Evolutionary conservation across 2,888 invertebrate species (phyloP).

Genomic region (Troides aeacus): DNA sequence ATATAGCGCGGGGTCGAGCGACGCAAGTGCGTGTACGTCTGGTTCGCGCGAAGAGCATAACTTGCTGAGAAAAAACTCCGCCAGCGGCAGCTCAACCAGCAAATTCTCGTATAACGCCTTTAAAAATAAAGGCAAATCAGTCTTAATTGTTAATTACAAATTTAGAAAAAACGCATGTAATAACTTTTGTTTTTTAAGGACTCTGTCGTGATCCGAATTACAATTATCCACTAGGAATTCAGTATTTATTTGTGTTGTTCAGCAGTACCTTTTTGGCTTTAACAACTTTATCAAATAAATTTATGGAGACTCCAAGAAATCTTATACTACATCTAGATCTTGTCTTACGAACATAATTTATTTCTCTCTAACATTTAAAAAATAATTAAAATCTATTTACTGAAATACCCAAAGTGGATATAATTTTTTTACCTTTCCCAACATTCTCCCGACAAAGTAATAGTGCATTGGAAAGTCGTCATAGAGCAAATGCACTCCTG

Average conservation of each 20-base stretch:
- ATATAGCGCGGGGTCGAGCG: conserved; percentile 95
- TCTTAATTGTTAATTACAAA: not conserved
- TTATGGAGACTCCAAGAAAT: too few species aligned
- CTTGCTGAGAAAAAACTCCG: conserved; percentile 92
- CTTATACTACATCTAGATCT: too few species aligned
- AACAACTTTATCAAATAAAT: too few species aligned
- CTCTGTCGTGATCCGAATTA: too few species aligned
- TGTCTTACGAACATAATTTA: too few species aligned
- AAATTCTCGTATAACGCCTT: conserved; percentile 97
- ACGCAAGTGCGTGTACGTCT: conserved; percentile 95
- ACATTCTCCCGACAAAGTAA: conserved; percentile 95
- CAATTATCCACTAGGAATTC: too few species aligned
- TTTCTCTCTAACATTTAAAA: too few species aligned
- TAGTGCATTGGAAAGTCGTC: conserved; percentile 94
- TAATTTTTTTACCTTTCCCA: conserved; percentile 88
- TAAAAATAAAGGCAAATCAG: conserved; percentile 6
- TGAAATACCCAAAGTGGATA: not conserved
- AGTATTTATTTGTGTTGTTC: too few species aligned
- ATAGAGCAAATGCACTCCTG: conserved; percentile 91
- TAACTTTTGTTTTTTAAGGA: too few species aligned
- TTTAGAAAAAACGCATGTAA: too few species aligned
- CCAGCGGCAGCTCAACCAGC: conserved; percentile 95
- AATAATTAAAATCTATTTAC: not conserved
- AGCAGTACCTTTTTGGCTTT: too few species aligned
- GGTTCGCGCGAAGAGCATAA: conserved; percentile 88